phyloP scores from a whole-genome alignment of 1,140 invertebrate species.

The Prorops nasuta region DNA sequence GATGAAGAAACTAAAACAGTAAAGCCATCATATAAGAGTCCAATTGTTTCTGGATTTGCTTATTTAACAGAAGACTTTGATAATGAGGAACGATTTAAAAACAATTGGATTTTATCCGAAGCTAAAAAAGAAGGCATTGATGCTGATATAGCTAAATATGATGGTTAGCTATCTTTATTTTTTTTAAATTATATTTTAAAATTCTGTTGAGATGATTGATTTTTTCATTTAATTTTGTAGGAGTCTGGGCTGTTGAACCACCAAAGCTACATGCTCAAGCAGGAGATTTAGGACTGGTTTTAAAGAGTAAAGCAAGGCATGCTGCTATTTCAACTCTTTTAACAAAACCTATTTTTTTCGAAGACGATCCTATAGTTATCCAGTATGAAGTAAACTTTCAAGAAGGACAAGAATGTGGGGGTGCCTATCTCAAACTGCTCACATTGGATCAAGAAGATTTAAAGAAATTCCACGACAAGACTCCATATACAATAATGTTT shows the following conservation, averaged over 20 bases:
- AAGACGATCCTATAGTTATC: constrained; percentile 83
- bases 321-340: constrained; percentile 89
- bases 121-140: constrained; percentile 93
- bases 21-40: constrained; percentile 58
- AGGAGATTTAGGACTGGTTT: constrained; percentile 84
- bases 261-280: constrained; percentile 73
- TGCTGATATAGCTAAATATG: constrained; percentile 92
- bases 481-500: constrained; percentile 98
- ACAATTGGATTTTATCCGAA: constrained; percentile 84
- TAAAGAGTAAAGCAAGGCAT: constrained; percentile 95
- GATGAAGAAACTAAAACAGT: constrained; percentile 4
- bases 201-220: not conserved
- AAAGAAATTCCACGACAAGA: constrained; percentile 89
- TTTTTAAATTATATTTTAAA: not conserved
- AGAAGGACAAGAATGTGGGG: constrained; percentile 98
- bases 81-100: constrained; percentile 70
- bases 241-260: constrained; percentile 75
- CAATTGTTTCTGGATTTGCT: constrained; percentile 59
- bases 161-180: constrained; percentile 63
- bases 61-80: constrained; percentile 91
- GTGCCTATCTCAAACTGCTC: constrained; percentile 94
- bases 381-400: constrained; percentile 90
- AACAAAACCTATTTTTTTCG: constrained; percentile 81
- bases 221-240: constrained; percentile 39
- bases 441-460: constrained; percentile 72